Conservation (phyloP, 1,140 invertebrate genomes). For the fruit fly (Drosophila melanogaster) region DNA sequence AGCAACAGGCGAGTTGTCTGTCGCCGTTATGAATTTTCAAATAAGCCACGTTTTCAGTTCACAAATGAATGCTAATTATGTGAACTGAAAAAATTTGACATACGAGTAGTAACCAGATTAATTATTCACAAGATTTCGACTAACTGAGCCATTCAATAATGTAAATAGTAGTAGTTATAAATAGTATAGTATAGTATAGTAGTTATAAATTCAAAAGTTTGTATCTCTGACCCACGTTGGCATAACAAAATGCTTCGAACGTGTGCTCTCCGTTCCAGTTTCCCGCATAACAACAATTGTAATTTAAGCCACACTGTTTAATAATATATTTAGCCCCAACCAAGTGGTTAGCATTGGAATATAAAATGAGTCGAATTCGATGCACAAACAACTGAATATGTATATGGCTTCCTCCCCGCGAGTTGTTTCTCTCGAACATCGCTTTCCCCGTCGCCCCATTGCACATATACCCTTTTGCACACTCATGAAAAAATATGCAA, state of each 20-base stretch:
- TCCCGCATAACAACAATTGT: constrained; percentile 40
- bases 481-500: constrained; percentile 8
- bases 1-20: constrained; percentile 20
- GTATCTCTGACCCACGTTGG: neutral
- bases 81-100: neutral
- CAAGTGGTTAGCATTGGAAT: constrained; percentile 77
- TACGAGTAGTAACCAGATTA: neutral
- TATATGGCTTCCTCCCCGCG: constrained; percentile 63
- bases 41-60: constrained; percentile 35
- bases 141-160: constrained; percentile 7
- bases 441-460: neutral
- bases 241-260: constrained; percentile 14
- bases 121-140: neutral
- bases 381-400: constrained; percentile 58
- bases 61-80: constrained; percentile 27
- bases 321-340: constrained; percentile 15
- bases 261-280: constrained; percentile 19
- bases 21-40: constrained; percentile 27
- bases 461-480: neutral
- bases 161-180: no score
- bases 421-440: constrained; percentile 23
- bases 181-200: no score
- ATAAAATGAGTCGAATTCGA: constrained; percentile 67
- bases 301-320: constrained; percentile 29
- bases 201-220: no score